Conservation (phyloP, 2,113 vertebrate species). For the Leucopsar rothschildi region DNA sequence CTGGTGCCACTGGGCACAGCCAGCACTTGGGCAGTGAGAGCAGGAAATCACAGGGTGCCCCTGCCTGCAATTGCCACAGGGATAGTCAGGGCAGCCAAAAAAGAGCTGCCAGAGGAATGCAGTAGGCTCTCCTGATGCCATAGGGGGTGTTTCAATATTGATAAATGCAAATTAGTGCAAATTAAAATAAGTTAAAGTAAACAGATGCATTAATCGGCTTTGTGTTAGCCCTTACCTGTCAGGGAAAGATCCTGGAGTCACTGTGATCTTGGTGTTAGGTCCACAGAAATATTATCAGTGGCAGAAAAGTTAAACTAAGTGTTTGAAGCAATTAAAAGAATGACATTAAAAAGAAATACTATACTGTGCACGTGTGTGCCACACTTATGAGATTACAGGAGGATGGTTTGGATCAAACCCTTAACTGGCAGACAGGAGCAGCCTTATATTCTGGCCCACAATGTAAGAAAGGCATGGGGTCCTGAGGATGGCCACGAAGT, state of each 20-base stretch:
- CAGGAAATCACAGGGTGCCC: accelerated
- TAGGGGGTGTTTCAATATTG: background rate
- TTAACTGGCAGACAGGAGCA: background rate
- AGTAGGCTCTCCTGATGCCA: background rate
- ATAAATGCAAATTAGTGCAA: background rate
- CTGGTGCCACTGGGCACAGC: background rate
- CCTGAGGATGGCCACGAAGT: accelerated
- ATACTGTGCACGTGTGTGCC: accelerated
- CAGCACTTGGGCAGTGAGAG: accelerated
- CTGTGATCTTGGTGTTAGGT: background rate
- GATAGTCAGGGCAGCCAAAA: background rate
- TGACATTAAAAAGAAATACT: background rate
- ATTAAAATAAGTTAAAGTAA: background rate
- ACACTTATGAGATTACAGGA: background rate
- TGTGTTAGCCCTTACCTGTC: background rate
- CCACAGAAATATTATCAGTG: background rate
- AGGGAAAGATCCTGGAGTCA: background rate
- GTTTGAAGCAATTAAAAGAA: background rate
- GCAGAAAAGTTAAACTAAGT: background rate
- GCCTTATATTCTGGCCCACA: background rate
- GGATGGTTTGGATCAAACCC: background rate
- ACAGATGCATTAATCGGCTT: accelerated
- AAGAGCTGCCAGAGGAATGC: background rate
- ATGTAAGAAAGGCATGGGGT: no score
- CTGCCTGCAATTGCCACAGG: background rate